phyloP scores from a whole-genome alignment of 2,797 vertebrate genomes.

The Sus cebifrons region DNA sequence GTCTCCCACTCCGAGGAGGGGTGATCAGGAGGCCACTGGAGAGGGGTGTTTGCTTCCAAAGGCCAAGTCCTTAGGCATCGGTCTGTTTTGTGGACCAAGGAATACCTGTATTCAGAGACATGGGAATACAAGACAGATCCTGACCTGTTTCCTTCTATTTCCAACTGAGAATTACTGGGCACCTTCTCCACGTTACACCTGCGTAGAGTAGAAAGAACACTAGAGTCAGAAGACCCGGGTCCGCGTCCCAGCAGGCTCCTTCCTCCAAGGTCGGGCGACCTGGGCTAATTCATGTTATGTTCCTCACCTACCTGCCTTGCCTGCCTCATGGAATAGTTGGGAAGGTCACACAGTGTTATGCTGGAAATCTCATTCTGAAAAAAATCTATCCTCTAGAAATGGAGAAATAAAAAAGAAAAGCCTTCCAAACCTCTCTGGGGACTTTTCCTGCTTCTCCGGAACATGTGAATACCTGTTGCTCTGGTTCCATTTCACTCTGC shows the following conservation, averaged over 20 bases:
- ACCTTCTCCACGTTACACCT: conserved; percentile 88
- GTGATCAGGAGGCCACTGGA: not conserved
- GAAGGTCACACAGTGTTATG: not conserved
- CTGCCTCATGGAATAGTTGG: not conserved
- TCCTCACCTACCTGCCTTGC: not conserved
- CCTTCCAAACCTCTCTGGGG: not conserved
- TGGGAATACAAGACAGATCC: conserved; percentile 81
- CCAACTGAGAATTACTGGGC: conserved; percentile 87
- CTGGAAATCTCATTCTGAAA: not conserved
- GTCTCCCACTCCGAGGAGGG: not conserved
- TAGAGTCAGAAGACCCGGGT: conserved; percentile 81
- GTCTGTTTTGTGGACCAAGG: not conserved
- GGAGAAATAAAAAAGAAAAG: fast-evolving
- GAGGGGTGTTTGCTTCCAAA: not conserved
- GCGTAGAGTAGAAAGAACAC: conserved; percentile 85
- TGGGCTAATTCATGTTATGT: not conserved
- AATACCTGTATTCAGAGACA: conserved; percentile 82
- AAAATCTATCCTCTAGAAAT: not conserved
- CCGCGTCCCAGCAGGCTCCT: not conserved
- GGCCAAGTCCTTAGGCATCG: not conserved
- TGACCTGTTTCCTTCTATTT: conserved; percentile 88
- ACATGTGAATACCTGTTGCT: not conserved
- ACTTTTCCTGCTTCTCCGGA: not conserved
- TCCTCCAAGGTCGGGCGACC: not conserved
- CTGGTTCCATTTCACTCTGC: not conserved